Evolutionary conservation across 2,888 invertebrate genomes (phyloP), one percentile per base, ranked within the genome.

Genomic region (Amphiduros pacificus): DNA sequence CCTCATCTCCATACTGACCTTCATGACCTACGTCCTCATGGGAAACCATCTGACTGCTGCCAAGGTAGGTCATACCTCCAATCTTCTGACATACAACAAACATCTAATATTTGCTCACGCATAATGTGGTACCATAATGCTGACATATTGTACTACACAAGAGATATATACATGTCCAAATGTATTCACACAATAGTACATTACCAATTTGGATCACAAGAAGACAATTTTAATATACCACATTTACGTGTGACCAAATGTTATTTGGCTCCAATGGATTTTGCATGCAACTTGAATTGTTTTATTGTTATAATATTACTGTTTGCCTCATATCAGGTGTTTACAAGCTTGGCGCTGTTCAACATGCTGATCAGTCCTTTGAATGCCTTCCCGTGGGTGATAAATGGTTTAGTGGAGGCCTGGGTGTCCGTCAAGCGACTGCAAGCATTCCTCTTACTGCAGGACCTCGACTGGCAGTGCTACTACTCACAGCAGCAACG

Each of bases 341-440:
- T 98, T 76, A 97, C 98, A 0, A 92, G 92, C 68, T 89, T 99
- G 70, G 94, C 98, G 0, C 85, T 99, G 59, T 88, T 99, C 64
- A 94, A 96, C 79, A 96, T 99, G 92, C 85, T 99, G 63, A 97
- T 98, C 72, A 88, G 90, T 57, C 98, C 98, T 0, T 82, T 99
- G 62, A 99, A 99, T 84, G 93, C 96, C 0, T 95, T 98, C 82
- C 98, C 98, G 0, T 99, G 98, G 97, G 97, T 98, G 2, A 84
- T 99, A 24, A 98, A 96, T 82, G 98, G 97, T 0, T 84, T 98
- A 2, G 90, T 94, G 49, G 97, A 99, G 83, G 93, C 97, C 0
- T 94, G 93, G 91, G 93, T 98, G 0, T 97, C 97, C 0, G 82
- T 95, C 5, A 91, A 91, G 79, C 87, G 96, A 69, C 89, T 97